Percentiles rank a stretch among this genome's conserved stretches.
These are phyloP conservation scores for Eretmodus cyanostictus DNA, from an alignment of 2,113 vertebrate genomes.

Conservation along the genomic window DNA sequence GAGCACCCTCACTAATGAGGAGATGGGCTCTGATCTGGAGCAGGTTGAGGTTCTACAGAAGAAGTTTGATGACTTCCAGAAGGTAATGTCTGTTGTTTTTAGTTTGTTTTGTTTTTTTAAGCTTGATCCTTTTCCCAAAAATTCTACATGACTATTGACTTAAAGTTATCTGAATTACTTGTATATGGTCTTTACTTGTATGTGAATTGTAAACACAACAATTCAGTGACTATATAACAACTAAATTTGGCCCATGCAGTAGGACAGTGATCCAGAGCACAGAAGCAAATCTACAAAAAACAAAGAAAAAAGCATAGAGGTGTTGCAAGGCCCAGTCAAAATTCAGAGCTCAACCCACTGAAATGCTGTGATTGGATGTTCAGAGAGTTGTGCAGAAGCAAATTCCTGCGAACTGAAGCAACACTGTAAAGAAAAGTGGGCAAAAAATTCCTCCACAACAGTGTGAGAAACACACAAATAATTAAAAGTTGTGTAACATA, in stretches of 20 bases:
- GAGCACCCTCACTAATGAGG: slow-evolving; percentile 84
- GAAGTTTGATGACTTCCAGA: slow-evolving; percentile 99
- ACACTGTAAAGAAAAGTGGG: fast-evolving
- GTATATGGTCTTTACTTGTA: neutral
- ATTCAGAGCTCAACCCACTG: neutral
- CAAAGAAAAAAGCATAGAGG: fast-evolving
- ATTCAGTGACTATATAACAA: neutral
- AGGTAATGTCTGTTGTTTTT: slow-evolving; percentile 65
- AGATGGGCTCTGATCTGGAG: slow-evolving; percentile 93
- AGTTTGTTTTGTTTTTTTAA: neutral
- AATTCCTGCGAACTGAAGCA: neutral
- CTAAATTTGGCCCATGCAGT: neutral
- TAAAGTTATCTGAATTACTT: neutral
- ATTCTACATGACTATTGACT: neutral
- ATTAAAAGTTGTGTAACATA: neutral
- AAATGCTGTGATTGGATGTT: neutral
- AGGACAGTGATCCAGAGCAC: neutral
- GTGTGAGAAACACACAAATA: neutral
- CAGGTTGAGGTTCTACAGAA: slow-evolving; percentile 98
- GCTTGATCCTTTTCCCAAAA: neutral
- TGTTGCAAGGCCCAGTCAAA: neutral
- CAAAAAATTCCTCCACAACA: neutral
- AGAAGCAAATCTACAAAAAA: neutral
- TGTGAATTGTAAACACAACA: neutral
- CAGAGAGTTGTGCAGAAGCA: neutral